Conservation (phyloP, 2,113 vertebrate species). For the Philantomba maxwellii region DNA sequence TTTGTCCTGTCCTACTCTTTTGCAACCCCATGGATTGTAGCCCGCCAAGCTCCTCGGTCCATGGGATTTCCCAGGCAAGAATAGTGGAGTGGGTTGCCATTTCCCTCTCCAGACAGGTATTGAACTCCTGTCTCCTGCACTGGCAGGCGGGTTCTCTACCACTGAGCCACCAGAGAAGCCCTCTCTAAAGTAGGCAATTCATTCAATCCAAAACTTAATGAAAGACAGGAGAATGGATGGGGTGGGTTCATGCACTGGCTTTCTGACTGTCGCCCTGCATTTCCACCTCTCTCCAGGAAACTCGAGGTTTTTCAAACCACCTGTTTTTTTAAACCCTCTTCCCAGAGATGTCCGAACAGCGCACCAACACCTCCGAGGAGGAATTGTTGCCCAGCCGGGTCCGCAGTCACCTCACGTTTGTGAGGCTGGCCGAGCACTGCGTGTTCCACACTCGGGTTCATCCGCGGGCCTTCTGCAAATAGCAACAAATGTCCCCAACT, state of each 20-base stretch:
- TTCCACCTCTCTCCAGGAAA: conserved; percentile 64
- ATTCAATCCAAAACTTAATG: conserved; percentile 57
- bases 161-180: neutral
- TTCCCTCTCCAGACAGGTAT: neutral
- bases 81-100: neutral
- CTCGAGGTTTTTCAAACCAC: conserved; percentile 65
- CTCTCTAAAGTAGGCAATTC: conserved; percentile 28
- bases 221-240: neutral
- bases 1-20: neutral
- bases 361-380: conserved; percentile 48
- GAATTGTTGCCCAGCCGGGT: conserved; percentile 52
- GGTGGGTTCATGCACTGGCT: neutral
- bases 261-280: conserved; percentile 55
- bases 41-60: neutral
- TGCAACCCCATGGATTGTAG: neutral
- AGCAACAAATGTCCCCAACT: conserved; percentile 38
- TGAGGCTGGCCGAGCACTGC: conserved; percentile 47
- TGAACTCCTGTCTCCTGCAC: neutral
- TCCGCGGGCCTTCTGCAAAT: conserved; percentile 41
- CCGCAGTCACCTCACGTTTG: conserved; percentile 62
- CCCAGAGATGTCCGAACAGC: conserved; percentile 64
- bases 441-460: conserved; percentile 35
- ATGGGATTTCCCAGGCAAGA: neutral
- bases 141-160: neutral
- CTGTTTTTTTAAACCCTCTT: conserved; percentile 68